Conservation (phyloP, 2,113 vertebrate genomes). For the Thunnus maccoyii region DNA sequence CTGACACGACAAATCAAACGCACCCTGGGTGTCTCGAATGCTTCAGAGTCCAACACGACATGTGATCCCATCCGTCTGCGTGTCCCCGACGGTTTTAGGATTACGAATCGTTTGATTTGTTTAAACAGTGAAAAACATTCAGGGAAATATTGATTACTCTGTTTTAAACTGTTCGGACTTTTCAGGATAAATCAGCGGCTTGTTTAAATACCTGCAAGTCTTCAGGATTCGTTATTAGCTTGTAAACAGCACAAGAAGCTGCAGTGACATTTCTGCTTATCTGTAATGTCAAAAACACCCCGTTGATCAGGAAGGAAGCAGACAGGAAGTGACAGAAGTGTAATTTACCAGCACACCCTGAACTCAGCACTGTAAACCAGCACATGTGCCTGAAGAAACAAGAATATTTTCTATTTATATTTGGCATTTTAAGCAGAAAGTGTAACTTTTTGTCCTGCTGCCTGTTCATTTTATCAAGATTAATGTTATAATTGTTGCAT, state of each 20-base stretch:
- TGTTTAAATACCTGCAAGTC: slow-evolving; percentile 29
- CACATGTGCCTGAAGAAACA: neutral
- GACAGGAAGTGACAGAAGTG: neutral
- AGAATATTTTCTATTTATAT: neutral
- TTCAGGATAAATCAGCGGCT: slow-evolving; percentile 29
- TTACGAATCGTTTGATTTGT: slow-evolving; percentile 10
- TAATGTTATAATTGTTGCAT: no score
- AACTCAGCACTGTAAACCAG: slow-evolving; percentile 13
- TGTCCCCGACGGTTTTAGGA: neutral
- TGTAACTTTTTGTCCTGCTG: neutral
- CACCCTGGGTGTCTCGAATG: slow-evolving; percentile 28
- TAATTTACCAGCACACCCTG: slow-evolving; percentile 25
- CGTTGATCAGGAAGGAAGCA: neutral
- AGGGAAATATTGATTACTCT: slow-evolving; percentile 6
- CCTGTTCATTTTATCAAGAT: no score
- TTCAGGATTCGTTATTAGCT: neutral
- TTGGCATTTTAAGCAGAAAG: neutral
- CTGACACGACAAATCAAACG: slow-evolving; percentile 47
- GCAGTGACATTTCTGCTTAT: neutral
- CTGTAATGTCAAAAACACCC: slow-evolving; percentile 6
- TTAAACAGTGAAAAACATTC: slow-evolving; percentile 23
- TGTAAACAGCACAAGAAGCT: neutral
- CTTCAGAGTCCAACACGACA: neutral
- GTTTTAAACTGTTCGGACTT: slow-evolving; percentile 24
- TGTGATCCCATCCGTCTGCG: neutral